Base-by-base conservation (phyloP, 2,888 invertebrate genomes). In the Cotesia congregata region DNA sequence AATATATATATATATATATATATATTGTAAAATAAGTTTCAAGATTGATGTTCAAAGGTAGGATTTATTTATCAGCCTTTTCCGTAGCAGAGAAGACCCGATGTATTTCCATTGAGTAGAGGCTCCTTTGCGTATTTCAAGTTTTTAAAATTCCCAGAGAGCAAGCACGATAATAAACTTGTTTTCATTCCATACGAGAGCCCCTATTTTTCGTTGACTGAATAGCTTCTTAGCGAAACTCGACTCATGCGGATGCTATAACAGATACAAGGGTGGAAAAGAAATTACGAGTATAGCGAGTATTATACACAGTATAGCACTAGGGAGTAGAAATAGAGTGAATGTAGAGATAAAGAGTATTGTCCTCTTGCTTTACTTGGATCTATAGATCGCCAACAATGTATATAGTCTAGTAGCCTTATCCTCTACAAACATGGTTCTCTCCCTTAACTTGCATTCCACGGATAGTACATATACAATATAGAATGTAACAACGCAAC, bases 201-300 rank as follows among this genome's bases (percentile, higher is more conserved):
- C 62, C 61, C 59, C 76, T 70, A 60, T 65, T 62, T 77, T 74
- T 73, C 62, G 12, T 67, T 60, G 61, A 69, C 72, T 50, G 64
- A 79, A 67, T 59, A 60, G 50, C 61, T 74, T 40, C 9, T 75
- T 39, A 20, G 65, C 59, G 76, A 82, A 80, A 81, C 78, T 80
- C 80, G 79, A 80, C 82, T 80, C 76, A 79, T 77, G 78, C 80
- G 78, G 76, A 80, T 72, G 77, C 74, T 78, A 74, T n/a, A 40
- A 72, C 20, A 65, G 39, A 62, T 30, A 15, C 64, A 73, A 71
- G 67, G 68, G 9, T 72, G 68, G 74, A 74, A 20, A 78, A 78
- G 80, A 80, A 81, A 80, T 81, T 75, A 79, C 79, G 78, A 80
- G 78, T 75, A 20, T 74, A 59, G 76, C 69, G 77, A 76, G 61